Percentiles rank a stretch among this genome's conserved stretches.
These are phyloP conservation scores for Hetaerina titia DNA, from an alignment of 2,888 invertebrate species.

Conservation along the genomic window DNA sequence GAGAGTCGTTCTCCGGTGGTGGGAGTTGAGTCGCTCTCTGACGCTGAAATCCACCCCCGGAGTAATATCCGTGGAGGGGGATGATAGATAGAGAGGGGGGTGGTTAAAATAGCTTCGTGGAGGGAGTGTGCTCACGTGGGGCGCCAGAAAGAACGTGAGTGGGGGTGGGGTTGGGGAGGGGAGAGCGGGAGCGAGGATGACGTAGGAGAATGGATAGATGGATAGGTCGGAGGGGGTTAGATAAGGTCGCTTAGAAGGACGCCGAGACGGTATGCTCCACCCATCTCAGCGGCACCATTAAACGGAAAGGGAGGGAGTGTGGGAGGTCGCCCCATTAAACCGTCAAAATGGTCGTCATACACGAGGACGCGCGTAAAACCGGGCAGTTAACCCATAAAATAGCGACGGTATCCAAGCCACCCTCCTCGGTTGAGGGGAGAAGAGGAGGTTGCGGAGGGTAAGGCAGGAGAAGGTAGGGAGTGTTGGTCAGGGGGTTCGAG, in stretches of 20 bases:
- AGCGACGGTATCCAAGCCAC: background rate
- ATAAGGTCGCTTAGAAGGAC: background rate
- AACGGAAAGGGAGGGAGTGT: background rate
- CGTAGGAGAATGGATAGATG: background rate
- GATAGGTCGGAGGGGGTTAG: background rate
- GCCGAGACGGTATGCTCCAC: background rate
- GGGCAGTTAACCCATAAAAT: slow-evolving; percentile 39
- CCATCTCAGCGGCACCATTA: slow-evolving; percentile 1
- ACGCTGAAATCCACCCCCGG: too few relatives aligned
- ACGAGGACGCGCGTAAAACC: slow-evolving; percentile 27
- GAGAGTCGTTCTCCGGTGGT: too few relatives aligned
- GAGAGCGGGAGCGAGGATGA: background rate
- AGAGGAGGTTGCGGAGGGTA: background rate
- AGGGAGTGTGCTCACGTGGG: background rate
- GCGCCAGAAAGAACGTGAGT: background rate
- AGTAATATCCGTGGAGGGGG: background rate
- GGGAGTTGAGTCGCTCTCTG: too few relatives aligned
- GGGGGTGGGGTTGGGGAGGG: background rate
- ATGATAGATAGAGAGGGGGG: background rate
- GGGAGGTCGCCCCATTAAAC: slow-evolving; percentile 10
- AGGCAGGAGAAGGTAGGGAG: background rate
- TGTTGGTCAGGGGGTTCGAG: background rate
- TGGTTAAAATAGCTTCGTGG: background rate
- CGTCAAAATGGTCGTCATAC: slow-evolving; percentile 8
- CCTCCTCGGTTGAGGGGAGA: background rate